Evolutionary conservation across 1,140 invertebrate genomes (phyloP).

Genomic region (Parasteatoda tepidariorum): DNA sequence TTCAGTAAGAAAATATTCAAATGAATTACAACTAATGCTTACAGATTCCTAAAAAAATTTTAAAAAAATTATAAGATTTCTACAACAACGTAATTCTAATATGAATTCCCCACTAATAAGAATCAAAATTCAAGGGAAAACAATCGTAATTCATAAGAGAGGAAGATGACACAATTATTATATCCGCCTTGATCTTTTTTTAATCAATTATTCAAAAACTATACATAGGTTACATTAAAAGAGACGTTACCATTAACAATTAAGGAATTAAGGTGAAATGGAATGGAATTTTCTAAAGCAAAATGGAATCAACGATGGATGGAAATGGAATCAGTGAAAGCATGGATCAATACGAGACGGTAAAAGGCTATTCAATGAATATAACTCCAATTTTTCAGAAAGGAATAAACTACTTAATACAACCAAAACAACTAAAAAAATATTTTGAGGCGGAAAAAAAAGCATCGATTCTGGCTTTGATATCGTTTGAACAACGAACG

Average conservation of each 20-base stretch:
- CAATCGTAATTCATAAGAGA: too few relatives aligned
- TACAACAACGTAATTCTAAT: too few relatives aligned
- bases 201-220: not conserved
- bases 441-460: not conserved
- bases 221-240: not conserved
- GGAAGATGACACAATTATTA: not conserved
- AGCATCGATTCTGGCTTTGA: not conserved
- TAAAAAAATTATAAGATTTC: too few relatives aligned
- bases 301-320: not conserved
- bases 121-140: too few relatives aligned
- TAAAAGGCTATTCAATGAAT: constrained; percentile 29
- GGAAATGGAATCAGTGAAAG: too few relatives aligned
- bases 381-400: constrained; percentile 31
- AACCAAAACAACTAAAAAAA: not conserved
- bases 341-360: constrained; percentile 37
- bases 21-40: too few relatives aligned
- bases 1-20: too few relatives aligned
- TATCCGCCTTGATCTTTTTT: not conserved
- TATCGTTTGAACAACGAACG: not conserved
- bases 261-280: not conserved
- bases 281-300: not conserved
- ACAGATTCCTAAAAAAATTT: too few relatives aligned
- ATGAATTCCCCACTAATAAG: too few relatives aligned
- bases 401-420: not conserved
- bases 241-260: not conserved